phyloP scores from a whole-genome alignment of 1,140 invertebrate species.

The Parasteatoda tepidariorum region DNA sequence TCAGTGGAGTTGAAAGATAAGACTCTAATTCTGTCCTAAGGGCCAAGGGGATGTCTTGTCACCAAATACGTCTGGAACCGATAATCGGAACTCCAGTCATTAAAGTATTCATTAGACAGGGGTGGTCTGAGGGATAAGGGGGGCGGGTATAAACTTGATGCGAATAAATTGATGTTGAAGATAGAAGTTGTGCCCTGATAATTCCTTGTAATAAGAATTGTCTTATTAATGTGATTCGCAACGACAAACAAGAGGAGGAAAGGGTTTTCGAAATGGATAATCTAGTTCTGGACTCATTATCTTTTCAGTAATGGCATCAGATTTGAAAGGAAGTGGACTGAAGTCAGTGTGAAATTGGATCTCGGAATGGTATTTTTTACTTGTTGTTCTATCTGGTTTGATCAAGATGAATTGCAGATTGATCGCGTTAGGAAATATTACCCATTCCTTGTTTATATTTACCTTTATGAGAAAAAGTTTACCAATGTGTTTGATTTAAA shows the following conservation, averaged over 20 bases:
- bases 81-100: constrained; percentile 15
- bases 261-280: not conserved
- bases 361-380: no score
- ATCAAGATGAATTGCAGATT: not conserved
- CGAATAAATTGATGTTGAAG: constrained; percentile 33
- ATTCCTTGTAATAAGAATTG: constrained; percentile 24
- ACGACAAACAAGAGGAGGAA: constrained; percentile 18
- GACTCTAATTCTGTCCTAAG: not conserved
- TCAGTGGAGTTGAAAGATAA: constrained; percentile 44
- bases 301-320: not conserved
- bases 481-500: no score
- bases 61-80: not conserved
- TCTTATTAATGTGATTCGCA: constrained; percentile 45
- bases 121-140: not conserved
- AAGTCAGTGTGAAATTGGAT: no score
- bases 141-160: not conserved
- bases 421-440: no score
- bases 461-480: no score
- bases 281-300: constrained; percentile 13
- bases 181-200: constrained; percentile 13
- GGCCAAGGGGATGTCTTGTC: not conserved
- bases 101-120: constrained; percentile 40
- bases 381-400: not conserved
- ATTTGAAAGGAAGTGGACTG: no score
- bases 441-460: no score